Base-by-base conservation (phyloP, 2,888 invertebrate species). In the Cacoxenus indagator region DNA sequence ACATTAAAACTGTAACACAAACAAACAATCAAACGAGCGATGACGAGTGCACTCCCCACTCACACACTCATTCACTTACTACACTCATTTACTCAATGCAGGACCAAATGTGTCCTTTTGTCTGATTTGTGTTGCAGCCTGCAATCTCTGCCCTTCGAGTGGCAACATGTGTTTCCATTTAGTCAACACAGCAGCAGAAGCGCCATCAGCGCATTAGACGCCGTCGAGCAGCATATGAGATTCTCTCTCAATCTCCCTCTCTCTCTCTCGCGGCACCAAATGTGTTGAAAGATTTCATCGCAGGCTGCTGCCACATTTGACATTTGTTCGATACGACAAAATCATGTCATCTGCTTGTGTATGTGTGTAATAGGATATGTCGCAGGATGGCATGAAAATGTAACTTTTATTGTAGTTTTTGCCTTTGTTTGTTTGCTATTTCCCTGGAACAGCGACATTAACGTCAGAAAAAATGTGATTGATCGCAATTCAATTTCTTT, bases 1-100 rank as follows among this genome's bases (percentile, higher is more conserved):
- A 78, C 81, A 78, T 82, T 81, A 76, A 81, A 81, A 82, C 73
- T 79, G 76, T 75, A 78, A 70, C 81, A 82, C 72, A 78, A 62
- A 74, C 67, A 75, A 70, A 67, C 59, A 61, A 46, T 55, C 31
- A 65, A 45, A 62, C 65, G 29, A 37, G 54, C 22, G 65, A 54
- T 55, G 11, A 62, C 67, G 67, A 43, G 64, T 54, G 57, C 64
- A 61, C 67, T 62, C n/a, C n/a, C n/a, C 59, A 62, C 51, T 65
- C 67, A 67, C 24, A 65, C 2, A 59, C 67, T 67, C 37, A 66
- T 37, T n/a, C n/a, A n/a, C n/a, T n/a, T n/a, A n/a, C n/a, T n/a
- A n/a, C n/a, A n/a, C n/a, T n/a, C n/a, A 5, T n/a, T 43, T 11
- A 43, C 45, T 22, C 19, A 51, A 51, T 51, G 6, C 37, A 51